A percentile compares a stretch with the other conserved stretches of the same genome.
Evolutionary conservation across 2,797 vertebrate genomes (phyloP).

Genomic region (Knipowitschia caucasica): DNA sequence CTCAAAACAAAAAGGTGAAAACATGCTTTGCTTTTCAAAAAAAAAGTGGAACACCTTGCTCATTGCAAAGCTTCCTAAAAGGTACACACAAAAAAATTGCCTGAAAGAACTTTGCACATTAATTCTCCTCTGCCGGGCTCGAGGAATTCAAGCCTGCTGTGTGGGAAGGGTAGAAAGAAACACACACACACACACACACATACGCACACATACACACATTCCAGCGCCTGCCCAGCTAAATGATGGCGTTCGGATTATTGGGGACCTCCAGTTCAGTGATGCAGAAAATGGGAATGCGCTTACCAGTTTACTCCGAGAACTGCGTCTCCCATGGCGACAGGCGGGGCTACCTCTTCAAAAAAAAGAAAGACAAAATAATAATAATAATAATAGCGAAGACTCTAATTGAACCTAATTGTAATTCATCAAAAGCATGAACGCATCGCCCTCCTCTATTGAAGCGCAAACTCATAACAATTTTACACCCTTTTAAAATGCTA

Average conservation of each 20-base stretch:
- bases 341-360: constrained; percentile 54
- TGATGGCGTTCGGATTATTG: constrained; percentile 81
- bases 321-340: constrained; percentile 51
- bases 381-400: constrained; percentile 16
- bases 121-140: constrained; percentile 61
- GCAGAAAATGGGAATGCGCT: constrained; percentile 81
- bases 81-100: constrained; percentile 34
- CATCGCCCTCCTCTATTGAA: constrained; percentile 50
- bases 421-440: constrained; percentile 55
- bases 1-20: background rate
- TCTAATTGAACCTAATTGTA: constrained; percentile 68
- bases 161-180: constrained; percentile 54
- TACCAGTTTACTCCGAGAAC: constrained; percentile 66
- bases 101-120: constrained; percentile 46
- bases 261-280: constrained; percentile 76
- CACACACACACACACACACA: no score
- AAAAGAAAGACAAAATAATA: constrained; percentile 18
- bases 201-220: constrained; percentile 54
- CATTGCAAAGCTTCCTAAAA: constrained; percentile 33
- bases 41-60: constrained; percentile 46
- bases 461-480: constrained; percentile 33
- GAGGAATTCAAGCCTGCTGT: constrained; percentile 57
- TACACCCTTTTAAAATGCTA: constrained; percentile 35
- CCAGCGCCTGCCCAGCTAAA: constrained; percentile 70
- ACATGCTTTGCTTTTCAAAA: background rate